phyloP scores from a whole-genome alignment of 2,797 vertebrate species.

The Falco novaeseelandiae region DNA sequence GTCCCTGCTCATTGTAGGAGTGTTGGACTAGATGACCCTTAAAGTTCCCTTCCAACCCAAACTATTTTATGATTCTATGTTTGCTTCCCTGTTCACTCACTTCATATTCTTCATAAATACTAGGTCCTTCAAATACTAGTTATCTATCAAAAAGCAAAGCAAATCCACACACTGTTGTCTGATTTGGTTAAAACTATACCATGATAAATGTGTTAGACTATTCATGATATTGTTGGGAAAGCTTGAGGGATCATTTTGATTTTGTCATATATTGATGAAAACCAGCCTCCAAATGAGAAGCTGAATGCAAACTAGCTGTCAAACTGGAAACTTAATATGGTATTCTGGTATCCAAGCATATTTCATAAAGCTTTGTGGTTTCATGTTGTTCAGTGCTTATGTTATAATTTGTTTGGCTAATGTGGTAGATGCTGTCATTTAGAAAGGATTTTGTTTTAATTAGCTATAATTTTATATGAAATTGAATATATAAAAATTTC shows the following conservation, averaged over 20 bases:
- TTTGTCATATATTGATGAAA: neutral
- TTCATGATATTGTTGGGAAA: neutral
- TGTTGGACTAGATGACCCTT: no score
- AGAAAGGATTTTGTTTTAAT: neutral
- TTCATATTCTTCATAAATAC: neutral
- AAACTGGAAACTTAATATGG: neutral
- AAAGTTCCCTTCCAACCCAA: no score
- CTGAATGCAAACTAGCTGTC: neutral
- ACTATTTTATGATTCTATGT: neutral
- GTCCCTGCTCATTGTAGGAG: neutral
- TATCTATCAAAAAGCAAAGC: neutral
- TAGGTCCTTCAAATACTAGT: neutral
- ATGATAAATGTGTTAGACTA: neutral
- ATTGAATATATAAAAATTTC: neutral
- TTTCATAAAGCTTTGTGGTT: neutral
- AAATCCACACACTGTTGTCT: neutral
- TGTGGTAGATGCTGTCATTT: neutral
- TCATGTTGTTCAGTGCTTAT: neutral
- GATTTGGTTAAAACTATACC: neutral
- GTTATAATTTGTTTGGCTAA: neutral
- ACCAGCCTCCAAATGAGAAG: neutral
- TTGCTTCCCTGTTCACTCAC: neutral
- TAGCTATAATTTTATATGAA: neutral
- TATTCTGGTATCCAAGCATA: neutral
- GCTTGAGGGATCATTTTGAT: neutral